phyloP scores from a whole-genome alignment of 2,113 vertebrate species.

The Ursus arctos region DNA sequence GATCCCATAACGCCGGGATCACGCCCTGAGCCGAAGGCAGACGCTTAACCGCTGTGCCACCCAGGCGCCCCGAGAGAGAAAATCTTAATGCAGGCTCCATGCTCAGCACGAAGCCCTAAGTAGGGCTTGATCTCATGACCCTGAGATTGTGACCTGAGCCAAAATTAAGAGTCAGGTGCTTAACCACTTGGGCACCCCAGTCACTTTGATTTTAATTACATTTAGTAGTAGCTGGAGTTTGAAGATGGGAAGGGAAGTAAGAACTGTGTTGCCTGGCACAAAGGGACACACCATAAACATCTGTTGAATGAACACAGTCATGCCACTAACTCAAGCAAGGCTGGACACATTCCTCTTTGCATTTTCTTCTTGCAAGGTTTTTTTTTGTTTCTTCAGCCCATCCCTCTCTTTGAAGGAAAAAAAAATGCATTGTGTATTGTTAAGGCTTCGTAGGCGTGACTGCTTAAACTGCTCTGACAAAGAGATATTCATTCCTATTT shows the following conservation, averaged over 20 bases:
- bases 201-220: constrained; percentile 23
- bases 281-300: not conserved
- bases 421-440: not conserved
- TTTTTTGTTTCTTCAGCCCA: not conserved
- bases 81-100: not conserved
- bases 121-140: not conserved
- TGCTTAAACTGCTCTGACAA: constrained; percentile 12
- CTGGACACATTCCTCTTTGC: not conserved
- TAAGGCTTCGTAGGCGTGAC: not conserved
- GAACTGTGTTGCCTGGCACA: not conserved
- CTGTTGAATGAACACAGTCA: not conserved
- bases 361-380: not conserved
- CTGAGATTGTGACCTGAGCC: not conserved
- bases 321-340: not conserved
- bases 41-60: no score
- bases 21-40: no score
- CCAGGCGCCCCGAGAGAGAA: not conserved
- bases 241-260: not conserved
- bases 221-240: not conserved
- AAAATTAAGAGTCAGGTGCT: not conserved
- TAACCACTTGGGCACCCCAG: not conserved
- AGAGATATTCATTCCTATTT: not conserved
- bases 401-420: not conserved
- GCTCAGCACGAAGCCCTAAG: fast-evolving
- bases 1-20: no score